Percentiles rank a stretch among this genome's conserved stretches.
phyloP scores from a whole-genome alignment of 2,888 invertebrate species.

The Cataglyphis albicans region DNA sequence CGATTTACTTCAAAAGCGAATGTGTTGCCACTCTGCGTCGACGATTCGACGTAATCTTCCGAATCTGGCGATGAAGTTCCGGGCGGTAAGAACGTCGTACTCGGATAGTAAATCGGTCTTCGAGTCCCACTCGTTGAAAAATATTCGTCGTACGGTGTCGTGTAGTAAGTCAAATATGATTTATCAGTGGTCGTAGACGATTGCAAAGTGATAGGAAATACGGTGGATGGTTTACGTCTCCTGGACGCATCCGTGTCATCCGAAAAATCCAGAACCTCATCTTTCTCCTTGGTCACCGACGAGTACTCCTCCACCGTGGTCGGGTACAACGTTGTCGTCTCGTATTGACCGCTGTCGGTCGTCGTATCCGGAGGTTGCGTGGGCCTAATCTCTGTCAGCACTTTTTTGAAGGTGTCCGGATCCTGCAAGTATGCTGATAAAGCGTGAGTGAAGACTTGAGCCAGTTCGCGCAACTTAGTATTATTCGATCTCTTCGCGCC shows the following conservation, averaged over 20 bases:
- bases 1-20: slow-evolving; percentile 87
- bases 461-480: slow-evolving; percentile 90
- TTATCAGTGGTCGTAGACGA: slow-evolving; percentile 66
- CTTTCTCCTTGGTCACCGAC: slow-evolving; percentile 89
- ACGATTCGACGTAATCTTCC: slow-evolving; percentile 46
- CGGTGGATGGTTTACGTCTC: slow-evolving; percentile 79
- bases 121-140: slow-evolving; percentile 42
- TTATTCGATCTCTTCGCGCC: slow-evolving; percentile 87
- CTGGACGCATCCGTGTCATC: slow-evolving; percentile 87
- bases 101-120: slow-evolving; percentile 43
- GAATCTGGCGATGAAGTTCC: slow-evolving; percentile 14
- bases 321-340: slow-evolving; percentile 77
- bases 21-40: slow-evolving; percentile 70
- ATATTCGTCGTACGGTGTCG: slow-evolving; percentile 72
- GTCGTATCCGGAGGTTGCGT: slow-evolving; percentile 89
- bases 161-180: slow-evolving; percentile 70
- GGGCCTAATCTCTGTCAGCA: slow-evolving; percentile 92
- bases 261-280: slow-evolving; percentile 92
- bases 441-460: slow-evolving; percentile 94
- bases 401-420: slow-evolving; percentile 93
- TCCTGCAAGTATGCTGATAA: slow-evolving; percentile 93
- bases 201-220: slow-evolving; percentile 74
- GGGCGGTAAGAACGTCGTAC: slow-evolving; percentile 43
- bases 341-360: slow-evolving; percentile 78
- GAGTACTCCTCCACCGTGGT: slow-evolving; percentile 87